Conservation (phyloP, 2,797 vertebrate species). For the Thunnus albacares region DNA sequence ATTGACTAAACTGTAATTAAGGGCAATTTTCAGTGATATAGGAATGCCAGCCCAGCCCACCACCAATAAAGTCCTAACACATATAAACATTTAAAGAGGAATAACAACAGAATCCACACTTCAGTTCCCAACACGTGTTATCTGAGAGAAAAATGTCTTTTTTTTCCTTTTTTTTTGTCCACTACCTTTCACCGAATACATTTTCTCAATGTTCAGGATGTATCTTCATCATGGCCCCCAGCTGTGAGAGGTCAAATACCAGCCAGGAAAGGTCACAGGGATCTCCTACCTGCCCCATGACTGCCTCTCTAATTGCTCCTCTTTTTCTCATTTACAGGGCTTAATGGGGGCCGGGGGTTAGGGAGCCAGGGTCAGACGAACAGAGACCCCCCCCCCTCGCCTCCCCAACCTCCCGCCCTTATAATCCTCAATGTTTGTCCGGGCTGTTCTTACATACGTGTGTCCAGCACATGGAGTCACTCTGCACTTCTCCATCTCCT, state of each 20-base stretch:
- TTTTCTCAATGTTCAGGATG: slow-evolving; percentile 42
- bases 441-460: slow-evolving; percentile 47
- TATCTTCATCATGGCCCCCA: slow-evolving; percentile 53
- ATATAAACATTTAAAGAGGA: slow-evolving; percentile 18
- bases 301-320: slow-evolving; percentile 76
- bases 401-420: not conserved
- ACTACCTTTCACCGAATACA: slow-evolving; percentile 15
- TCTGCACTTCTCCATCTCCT: slow-evolving; percentile 34
- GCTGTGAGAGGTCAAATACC: slow-evolving; percentile 76
- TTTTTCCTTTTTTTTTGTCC: too few relatives aligned
- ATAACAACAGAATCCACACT: slow-evolving; percentile 24
- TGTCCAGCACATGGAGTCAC: slow-evolving; percentile 52
- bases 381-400: slow-evolving; percentile 26
- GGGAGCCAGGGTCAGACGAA: slow-evolving; percentile 54
- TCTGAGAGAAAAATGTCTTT: slow-evolving; percentile 3
- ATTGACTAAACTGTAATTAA: slow-evolving; percentile 62
- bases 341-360: slow-evolving; percentile 61
- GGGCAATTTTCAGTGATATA: slow-evolving; percentile 52
- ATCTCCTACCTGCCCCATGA: slow-evolving; percentile 73
- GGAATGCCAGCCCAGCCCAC: slow-evolving; percentile 55
- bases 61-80: slow-evolving; percentile 64
- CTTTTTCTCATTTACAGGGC: slow-evolving; percentile 72
- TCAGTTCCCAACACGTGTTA: slow-evolving; percentile 22
- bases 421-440: slow-evolving; percentile 62
- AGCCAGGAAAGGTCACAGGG: slow-evolving; percentile 61